A percentile compares a stretch with the other conserved stretches of the same genome.
phyloP scores from a whole-genome alignment of 1,140 invertebrate species.

The Aleiodes sp. region DNA sequence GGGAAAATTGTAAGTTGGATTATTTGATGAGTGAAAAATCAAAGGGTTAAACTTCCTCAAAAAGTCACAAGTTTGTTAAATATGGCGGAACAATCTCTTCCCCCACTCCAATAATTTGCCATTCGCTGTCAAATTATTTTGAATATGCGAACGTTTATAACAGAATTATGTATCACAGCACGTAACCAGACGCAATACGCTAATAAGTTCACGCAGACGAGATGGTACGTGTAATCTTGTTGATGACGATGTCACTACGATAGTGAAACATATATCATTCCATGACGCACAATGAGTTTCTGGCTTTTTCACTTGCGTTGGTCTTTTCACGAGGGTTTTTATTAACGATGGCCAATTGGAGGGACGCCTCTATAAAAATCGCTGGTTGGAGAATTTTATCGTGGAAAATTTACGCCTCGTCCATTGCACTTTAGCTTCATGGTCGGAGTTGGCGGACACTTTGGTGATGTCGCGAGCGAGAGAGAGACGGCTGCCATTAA shows the following conservation, averaged over 20 bases:
- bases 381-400: not conserved
- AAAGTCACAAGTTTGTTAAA: slow-evolving; percentile 38
- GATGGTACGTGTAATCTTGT: not conserved
- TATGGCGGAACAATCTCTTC: slow-evolving; percentile 32
- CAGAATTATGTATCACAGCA: too few relatives aligned
- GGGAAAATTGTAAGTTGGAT: not conserved
- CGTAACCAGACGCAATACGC: not conserved
- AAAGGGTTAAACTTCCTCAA: slow-evolving; percentile 28
- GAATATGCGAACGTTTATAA: too few relatives aligned
- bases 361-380: not conserved
- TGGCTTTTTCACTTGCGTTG: not conserved
- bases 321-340: not conserved
- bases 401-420: not conserved
- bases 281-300: not conserved
- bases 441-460: slow-evolving; percentile 1
- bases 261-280: not conserved
- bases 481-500: too few relatives aligned
- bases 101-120: not conserved
- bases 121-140: slow-evolving; percentile 28
- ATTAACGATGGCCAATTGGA: not conserved
- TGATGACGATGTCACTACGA: not conserved
- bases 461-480: not conserved
- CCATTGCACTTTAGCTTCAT: not conserved
- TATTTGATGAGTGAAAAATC: not conserved
- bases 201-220: not conserved